Evolutionary conservation across 2,113 vertebrate genomes (phyloP).

Genomic region (Enhydra lutris): DNA sequence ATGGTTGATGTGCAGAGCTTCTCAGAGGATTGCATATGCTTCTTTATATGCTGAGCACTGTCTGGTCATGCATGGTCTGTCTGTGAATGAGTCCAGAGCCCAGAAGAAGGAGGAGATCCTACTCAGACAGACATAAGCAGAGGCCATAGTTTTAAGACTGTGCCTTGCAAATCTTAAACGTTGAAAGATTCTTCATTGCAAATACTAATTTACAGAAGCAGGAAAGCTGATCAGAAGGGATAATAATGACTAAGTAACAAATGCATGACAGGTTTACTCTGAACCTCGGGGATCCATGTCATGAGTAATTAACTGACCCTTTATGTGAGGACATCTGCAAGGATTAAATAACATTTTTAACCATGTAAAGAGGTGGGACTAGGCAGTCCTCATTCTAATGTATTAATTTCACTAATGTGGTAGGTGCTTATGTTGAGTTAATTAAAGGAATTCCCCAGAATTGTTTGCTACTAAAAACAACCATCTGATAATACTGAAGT

Average conservation of each 20-base stretch:
- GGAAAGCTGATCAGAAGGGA: accelerated
- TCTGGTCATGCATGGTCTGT: accelerated
- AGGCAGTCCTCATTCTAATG: background rate
- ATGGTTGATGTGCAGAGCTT: too few relatives aligned
- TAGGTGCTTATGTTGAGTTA: background rate
- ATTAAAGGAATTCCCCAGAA: background rate
- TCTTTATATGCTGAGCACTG: accelerated
- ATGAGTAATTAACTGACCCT: background rate
- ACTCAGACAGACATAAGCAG: background rate
- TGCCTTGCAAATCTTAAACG: background rate
- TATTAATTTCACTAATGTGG: background rate
- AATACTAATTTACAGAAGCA: background rate
- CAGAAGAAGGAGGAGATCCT: background rate
- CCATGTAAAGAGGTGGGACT: background rate
- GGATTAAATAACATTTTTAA: background rate
- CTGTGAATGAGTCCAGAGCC: background rate
- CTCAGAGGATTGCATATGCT: background rate
- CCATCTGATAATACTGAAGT: background rate
- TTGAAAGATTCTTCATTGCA: background rate
- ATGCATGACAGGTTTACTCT: too few relatives aligned
- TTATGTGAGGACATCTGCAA: background rate
- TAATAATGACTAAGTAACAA: too few relatives aligned
- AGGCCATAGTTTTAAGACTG: background rate
- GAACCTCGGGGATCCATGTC: background rate
- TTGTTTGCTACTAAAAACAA: background rate